Evolutionary conservation across 2,888 invertebrate genomes (phyloP).

Genomic region (Thymelicus acteon): DNA sequence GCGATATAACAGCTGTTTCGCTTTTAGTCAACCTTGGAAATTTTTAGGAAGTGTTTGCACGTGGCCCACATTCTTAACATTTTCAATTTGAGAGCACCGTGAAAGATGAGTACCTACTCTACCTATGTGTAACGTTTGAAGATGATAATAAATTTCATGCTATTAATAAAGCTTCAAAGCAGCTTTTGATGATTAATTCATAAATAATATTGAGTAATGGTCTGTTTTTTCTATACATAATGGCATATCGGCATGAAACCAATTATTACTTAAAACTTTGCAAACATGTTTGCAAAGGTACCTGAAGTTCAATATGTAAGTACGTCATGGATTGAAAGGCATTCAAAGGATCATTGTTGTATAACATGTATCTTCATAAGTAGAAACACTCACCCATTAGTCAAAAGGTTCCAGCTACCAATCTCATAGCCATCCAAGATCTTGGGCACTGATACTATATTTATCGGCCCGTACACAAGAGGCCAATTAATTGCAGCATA

Average conservation of each 20-base stretch:
- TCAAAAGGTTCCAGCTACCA: slow-evolving; percentile 73
- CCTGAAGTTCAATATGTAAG: no score
- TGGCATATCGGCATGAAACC: no score
- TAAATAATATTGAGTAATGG: neutral
- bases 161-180: neutral
- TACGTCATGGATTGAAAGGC: no score
- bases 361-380: no score
- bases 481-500: slow-evolving; percentile 61
- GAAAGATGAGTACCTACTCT: neutral
- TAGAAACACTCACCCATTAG: slow-evolving; percentile 65
- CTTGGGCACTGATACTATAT: slow-evolving; percentile 67
- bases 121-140: neutral
- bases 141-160: neutral
- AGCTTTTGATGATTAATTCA: slow-evolving; percentile 4
- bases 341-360: no score
- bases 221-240: no score
- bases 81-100: slow-evolving; percentile 3
- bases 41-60: slow-evolving; percentile 23
- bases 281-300: no score
- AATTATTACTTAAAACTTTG: no score
- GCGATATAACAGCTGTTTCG: slow-evolving; percentile 33
- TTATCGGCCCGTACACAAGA: slow-evolving; percentile 68
- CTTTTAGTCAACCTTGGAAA: slow-evolving; percentile 35
- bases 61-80: neutral
- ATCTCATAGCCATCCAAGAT: slow-evolving; percentile 68